A percentile compares a stretch with the other conserved stretches of the same genome.
These are phyloP conservation scores for Plestiodon gilberti DNA, from an alignment of 2,113 vertebrate species.

Conservation along the genomic window DNA sequence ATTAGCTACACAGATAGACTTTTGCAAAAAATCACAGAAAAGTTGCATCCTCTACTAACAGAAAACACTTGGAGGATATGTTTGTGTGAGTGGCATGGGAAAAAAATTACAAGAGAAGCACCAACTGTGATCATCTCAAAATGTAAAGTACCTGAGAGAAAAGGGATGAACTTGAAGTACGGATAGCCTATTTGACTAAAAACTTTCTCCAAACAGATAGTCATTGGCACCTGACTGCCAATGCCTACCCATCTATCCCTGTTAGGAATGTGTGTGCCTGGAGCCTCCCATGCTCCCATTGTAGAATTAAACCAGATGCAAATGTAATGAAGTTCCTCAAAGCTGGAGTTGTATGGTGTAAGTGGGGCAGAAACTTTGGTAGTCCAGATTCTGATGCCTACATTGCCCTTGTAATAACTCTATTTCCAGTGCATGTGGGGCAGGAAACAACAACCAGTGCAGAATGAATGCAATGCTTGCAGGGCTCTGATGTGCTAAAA, in stretches of 20 bases:
- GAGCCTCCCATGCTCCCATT: not conserved
- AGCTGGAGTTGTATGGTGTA: not conserved
- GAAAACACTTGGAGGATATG: too few relatives aligned
- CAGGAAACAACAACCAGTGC: not conserved
- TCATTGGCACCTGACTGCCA: too few relatives aligned
- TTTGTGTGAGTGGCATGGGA: too few relatives aligned
- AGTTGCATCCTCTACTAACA: too few relatives aligned
- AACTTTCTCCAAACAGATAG: too few relatives aligned
- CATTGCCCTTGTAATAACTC: not conserved
- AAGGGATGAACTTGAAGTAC: too few relatives aligned
- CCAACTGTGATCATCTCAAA: too few relatives aligned
- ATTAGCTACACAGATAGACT: too few relatives aligned
- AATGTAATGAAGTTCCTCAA: not conserved
- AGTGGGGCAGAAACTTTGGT: not conserved
- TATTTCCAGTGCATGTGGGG: not conserved
- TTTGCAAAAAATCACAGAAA: too few relatives aligned
- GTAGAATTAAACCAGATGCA: not conserved
- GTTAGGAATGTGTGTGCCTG: not conserved
- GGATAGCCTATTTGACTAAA: too few relatives aligned
- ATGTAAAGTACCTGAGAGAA: too few relatives aligned
- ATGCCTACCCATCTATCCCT: not conserved
- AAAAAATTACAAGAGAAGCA: too few relatives aligned
- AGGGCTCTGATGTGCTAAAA: not conserved
- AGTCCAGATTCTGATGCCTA: not conserved
- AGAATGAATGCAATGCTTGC: not conserved